phyloP scores from a whole-genome alignment of 2,113 vertebrate genomes.

The Perca schrenkii region DNA sequence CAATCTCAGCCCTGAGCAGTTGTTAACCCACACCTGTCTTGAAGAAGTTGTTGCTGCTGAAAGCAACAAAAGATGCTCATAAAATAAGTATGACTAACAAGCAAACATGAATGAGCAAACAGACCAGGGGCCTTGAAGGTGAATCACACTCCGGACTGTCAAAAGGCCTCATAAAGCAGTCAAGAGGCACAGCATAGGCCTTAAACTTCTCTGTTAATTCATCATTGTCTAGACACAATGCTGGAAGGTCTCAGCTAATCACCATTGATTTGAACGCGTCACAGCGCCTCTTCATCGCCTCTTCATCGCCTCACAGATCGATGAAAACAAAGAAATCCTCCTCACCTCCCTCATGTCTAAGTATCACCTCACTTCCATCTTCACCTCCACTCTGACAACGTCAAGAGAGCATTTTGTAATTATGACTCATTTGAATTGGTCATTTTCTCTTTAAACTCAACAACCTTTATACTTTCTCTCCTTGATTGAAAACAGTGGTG shows the following conservation, averaged over 20 bases:
- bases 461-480: background rate
- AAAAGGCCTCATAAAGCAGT: conserved; percentile 16
- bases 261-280: conserved; percentile 57
- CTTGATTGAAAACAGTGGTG: background rate
- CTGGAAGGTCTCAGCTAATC: conserved; percentile 45
- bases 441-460: conserved; percentile 3
- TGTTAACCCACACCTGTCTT: background rate
- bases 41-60: background rate
- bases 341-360: background rate
- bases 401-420: conserved; percentile 20
- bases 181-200: background rate
- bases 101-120: background rate
- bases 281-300: background rate
- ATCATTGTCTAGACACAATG: conserved; percentile 22
- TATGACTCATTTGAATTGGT: conserved; percentile 25
- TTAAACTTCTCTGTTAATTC: conserved; percentile 43
- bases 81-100: background rate
- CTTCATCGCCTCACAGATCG: conserved; percentile 25
- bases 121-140: background rate
- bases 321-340: conserved; percentile 55
- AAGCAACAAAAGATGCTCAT: conserved; percentile 1
- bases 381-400: conserved; percentile 14
- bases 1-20: background rate
- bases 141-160: background rate
- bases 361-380: background rate